Evolutionary conservation across 2,797 vertebrate genomes (phyloP), one percentile per base, ranked within the genome.

Genomic region (Pelobates cultripes): DNA sequence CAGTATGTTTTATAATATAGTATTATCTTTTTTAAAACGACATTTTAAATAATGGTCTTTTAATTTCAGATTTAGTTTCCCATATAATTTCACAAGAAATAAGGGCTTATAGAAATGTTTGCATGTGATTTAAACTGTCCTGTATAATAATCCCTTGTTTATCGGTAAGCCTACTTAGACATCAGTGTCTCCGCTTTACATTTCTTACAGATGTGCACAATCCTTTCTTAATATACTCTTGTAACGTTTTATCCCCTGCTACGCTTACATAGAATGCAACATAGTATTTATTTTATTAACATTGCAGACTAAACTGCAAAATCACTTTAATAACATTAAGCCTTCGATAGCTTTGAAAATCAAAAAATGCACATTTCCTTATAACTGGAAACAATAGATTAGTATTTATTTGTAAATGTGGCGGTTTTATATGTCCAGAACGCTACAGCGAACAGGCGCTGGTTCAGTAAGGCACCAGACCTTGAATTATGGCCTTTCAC

Each of bases 281-380:
- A 5, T 6, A 70, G 51, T 81, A 75, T 81, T 70, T 70, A 68
- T 79, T 79, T 28, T 66, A 51, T 75, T 69, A 43, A 42, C 44
- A n/a, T 14, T 66, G n/a, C 42, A n/a, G 40, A 55, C 40, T 13
- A 68, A 66, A 69, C 17, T 44, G 12, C 10, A 17, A 71, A 47
- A 17, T 2, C n/a, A 40, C 40, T 63, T 60, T 61, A 17, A 79
- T 28, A 14, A 43, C n/a, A 4, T 7, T 69, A 15, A 77, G 47
- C 42, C 13, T 41, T 51, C 13, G 70, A 43, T 71, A 63, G 43
- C 68, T 15, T 63, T 60, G 14, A 70, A 60, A 28, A 42, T 9
- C 15, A 9, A 51, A 51, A 28, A 57, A 4, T 57, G 44, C 45
- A 78, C 67, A 47, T 44, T 63, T 78, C 55, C 61, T 42, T 40